Conservation (phyloP, 2,113 vertebrate species). For the Rhynchomys soricoides region DNA sequence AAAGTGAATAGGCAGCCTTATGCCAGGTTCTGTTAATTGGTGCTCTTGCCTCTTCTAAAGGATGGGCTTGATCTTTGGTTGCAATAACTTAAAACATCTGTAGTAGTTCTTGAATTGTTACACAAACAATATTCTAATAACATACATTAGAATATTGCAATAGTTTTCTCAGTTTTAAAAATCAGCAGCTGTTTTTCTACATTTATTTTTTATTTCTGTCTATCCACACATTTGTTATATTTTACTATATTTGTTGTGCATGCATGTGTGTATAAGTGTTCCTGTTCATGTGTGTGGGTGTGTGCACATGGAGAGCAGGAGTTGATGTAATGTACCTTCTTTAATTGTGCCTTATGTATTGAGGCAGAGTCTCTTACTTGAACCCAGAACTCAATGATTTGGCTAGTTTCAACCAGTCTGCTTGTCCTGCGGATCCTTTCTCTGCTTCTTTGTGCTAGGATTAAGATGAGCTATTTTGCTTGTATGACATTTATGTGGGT, state of each 20-base stretch:
- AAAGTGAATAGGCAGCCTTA: slow-evolving; percentile 28
- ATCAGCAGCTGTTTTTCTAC: not conserved
- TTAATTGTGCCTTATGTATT: not conserved
- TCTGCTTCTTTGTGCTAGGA: not conserved
- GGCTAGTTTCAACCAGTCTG: not conserved
- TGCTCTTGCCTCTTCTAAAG: slow-evolving; percentile 29
- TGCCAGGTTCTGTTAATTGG: slow-evolving; percentile 14
- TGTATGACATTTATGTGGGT: not conserved
- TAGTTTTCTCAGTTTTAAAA: not conserved
- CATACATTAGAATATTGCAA: not conserved
- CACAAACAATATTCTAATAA: not conserved
- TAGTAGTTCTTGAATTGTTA: not conserved
- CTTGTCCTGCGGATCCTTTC: not conserved
- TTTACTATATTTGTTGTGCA: not conserved
- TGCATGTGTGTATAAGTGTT: not conserved
- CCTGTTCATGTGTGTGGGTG: not conserved
- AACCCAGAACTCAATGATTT: not conserved
- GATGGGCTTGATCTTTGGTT: not conserved
- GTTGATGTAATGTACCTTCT: not conserved
- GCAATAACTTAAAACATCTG: not conserved
- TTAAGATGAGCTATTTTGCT: not conserved
- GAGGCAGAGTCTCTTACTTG: not conserved
- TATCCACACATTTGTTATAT: not conserved
- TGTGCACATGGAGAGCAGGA: not conserved
- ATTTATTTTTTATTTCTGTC: not conserved